A percentile compares a stretch with the other conserved stretches of the same genome.
Evolutionary conservation across 2,113 vertebrate genomes (phyloP).

Genomic region (Myotis davidii): DNA sequence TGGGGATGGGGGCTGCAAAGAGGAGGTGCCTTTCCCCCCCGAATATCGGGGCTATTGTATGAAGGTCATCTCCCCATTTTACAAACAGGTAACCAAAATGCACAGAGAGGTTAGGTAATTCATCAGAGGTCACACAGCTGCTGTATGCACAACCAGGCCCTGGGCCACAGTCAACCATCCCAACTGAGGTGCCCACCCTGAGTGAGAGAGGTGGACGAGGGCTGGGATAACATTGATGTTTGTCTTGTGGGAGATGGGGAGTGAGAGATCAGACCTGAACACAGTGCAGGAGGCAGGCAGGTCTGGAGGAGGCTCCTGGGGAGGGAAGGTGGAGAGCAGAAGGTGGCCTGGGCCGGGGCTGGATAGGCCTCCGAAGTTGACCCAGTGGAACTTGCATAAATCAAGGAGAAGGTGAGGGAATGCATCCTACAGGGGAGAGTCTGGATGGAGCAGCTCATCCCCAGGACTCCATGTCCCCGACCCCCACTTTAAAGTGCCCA

Average conservation of each 20-base stretch:
- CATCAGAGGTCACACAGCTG: background rate
- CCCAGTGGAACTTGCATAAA: accelerated
- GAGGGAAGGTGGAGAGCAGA: background rate
- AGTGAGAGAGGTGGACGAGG: background rate
- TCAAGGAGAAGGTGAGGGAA: background rate
- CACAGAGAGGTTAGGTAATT: background rate
- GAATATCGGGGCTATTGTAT: accelerated
- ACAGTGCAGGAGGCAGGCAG: background rate
- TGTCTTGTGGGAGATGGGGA: background rate
- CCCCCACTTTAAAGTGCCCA: background rate
- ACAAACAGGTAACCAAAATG: background rate
- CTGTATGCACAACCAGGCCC: accelerated
- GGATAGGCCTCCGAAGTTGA: accelerated
- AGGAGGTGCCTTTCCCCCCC: background rate
- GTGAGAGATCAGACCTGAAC: background rate
- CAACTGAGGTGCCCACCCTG: accelerated
- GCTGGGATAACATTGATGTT: background rate
- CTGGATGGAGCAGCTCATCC: accelerated
- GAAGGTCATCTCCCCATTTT: too few relatives aligned
- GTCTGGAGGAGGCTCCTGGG: background rate
- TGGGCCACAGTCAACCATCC: accelerated
- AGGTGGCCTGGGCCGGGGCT: accelerated
- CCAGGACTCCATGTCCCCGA: accelerated
- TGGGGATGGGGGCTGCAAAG: background rate
- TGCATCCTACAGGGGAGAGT: accelerated